Conservation (phyloP, 2,888 invertebrate species). For the Diarsia rubi region DNA sequence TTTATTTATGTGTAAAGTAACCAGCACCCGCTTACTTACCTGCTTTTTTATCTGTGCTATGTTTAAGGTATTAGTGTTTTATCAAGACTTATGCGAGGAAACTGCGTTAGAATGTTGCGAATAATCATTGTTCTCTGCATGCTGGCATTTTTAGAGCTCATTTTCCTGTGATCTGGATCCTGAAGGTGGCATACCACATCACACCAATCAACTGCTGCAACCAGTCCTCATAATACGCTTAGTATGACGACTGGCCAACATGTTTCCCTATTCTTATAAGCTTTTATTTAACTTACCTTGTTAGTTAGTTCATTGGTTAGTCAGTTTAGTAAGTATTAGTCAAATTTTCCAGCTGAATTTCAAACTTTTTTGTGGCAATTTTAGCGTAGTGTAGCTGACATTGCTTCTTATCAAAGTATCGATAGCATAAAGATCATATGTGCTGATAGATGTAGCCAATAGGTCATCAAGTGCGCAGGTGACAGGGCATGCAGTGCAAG, state of each 20-base stretch:
- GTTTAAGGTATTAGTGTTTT: slow-evolving; percentile 3
- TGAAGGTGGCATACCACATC: not conserved
- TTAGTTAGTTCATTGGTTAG: not conserved
- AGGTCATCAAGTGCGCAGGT: not conserved
- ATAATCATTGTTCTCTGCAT: slow-evolving; percentile 1
- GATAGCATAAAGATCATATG: too few relatives aligned
- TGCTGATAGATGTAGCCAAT: too few relatives aligned
- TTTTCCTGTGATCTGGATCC: not conserved
- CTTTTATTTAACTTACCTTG: not conserved
- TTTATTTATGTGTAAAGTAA: slow-evolving; percentile 10
- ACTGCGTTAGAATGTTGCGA: slow-evolving; percentile 16
- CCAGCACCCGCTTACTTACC: slow-evolving; percentile 38
- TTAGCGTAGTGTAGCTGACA: not conserved
- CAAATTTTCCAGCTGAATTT: too few relatives aligned
- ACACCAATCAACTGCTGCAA: not conserved
- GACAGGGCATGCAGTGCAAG: not conserved
- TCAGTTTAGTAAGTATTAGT: too few relatives aligned
- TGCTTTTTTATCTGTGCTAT: slow-evolving; percentile 9
- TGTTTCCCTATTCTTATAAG: not conserved
- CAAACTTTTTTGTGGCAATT: not conserved
- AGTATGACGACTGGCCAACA: too few relatives aligned
- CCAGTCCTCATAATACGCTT: not conserved
- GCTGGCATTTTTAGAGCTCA: not conserved
- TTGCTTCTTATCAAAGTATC: not conserved
- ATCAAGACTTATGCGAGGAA: not conserved